phyloP scores from a whole-genome alignment of 2,888 invertebrate genomes.

The Tanytarsus gracilentus region DNA sequence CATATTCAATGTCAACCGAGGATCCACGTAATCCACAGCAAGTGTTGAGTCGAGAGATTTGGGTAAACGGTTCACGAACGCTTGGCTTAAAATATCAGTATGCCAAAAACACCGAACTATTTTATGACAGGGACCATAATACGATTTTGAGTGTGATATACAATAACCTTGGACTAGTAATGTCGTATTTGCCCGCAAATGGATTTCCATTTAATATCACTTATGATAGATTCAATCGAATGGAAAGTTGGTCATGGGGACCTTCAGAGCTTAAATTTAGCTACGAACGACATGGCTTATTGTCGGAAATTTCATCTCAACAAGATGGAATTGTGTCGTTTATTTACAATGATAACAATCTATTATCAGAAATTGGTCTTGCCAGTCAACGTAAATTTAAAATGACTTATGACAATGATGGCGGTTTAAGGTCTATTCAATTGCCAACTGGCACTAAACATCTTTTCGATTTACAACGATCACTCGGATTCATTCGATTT shows the following conservation, averaged over 20 bases:
- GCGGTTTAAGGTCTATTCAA: conserved; percentile 76
- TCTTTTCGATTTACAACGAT: conserved; percentile 83
- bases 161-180: conserved; percentile 79
- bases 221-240: conserved; percentile 79
- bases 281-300: conserved; percentile 78
- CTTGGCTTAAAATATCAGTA: conserved; percentile 90
- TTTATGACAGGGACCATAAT: conserved; percentile 74
- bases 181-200: conserved; percentile 71
- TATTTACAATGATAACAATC: conserved; percentile 75
- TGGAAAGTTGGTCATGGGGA: conserved; percentile 90
- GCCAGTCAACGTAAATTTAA: conserved; percentile 82
- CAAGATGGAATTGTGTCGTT: conserved; percentile 75
- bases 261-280: conserved; percentile 71
- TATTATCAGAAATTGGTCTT: conserved; percentile 79
- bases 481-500: conserved; percentile 79
- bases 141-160: conserved; percentile 79
- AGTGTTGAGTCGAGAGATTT: conserved; percentile 70
- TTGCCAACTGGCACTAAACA: conserved; percentile 84
- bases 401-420: conserved; percentile 74
- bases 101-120: conserved; percentile 78
- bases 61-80: conserved; percentile 85
- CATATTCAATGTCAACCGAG: conserved; percentile 67
- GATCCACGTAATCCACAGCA: conserved; percentile 79
- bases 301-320: conserved; percentile 79
- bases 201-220: conserved; percentile 70